phyloP scores from a whole-genome alignment of 2,797 vertebrate genomes.

The Periophthalmus magnuspinnatus region DNA sequence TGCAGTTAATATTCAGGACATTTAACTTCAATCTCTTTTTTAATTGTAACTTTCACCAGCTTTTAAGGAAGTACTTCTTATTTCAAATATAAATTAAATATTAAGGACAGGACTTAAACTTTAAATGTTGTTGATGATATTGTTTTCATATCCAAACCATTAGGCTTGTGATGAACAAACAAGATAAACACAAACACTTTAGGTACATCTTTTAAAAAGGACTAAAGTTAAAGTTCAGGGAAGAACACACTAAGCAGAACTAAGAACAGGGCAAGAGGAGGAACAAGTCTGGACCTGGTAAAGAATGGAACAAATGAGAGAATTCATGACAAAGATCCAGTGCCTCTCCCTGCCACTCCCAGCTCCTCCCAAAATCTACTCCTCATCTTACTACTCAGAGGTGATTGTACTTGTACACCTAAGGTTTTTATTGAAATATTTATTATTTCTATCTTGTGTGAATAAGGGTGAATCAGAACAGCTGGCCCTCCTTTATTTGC shows the following conservation, averaged over 20 bases:
- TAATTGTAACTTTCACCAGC: background rate
- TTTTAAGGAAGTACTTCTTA: background rate
- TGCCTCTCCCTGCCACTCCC: constrained; percentile 60
- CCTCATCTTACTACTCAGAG: background rate
- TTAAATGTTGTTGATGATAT: background rate
- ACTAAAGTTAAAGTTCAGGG: background rate
- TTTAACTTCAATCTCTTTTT: background rate
- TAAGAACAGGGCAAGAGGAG: constrained; percentile 13
- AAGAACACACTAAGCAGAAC: background rate
- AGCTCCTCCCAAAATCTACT: constrained; percentile 45
- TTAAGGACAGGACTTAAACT: too few species aligned
- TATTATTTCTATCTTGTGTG: constrained; percentile 24
- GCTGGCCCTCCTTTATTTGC: constrained; percentile 57
- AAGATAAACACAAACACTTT: background rate
- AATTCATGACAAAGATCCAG: constrained; percentile 40
- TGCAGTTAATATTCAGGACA: background rate
- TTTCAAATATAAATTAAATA: background rate
- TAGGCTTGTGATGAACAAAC: background rate
- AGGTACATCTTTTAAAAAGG: background rate
- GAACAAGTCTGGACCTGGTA: constrained; percentile 62
- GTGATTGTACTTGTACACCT: background rate
- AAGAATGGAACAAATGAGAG: constrained; percentile 45
- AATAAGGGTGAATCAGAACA: constrained; percentile 25
- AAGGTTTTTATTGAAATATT: background rate
- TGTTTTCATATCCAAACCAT: background rate